Evolutionary conservation across 2,797 vertebrate species (phyloP).

Genomic region (Enteromius anoplus): DNA sequence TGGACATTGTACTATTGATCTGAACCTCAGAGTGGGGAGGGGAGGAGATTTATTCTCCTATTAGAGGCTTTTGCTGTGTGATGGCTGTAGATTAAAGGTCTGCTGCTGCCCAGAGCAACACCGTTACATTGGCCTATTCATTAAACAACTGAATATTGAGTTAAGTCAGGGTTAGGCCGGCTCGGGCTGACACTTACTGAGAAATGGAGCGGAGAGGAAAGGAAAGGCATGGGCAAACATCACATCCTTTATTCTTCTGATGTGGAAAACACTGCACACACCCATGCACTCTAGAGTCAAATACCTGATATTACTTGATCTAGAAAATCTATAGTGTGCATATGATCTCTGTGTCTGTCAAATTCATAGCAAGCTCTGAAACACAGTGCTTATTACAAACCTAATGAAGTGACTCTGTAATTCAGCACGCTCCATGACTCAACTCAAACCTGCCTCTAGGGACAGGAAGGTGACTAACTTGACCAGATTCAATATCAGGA

Average conservation of each 20-base stretch:
- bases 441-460: background rate
- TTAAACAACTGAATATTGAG: conserved; percentile 63
- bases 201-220: conserved; percentile 13
- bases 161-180: conserved; percentile 40
- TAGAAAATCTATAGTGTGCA: conserved; percentile 15
- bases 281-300: conserved; percentile 9
- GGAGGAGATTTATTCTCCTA: conserved; percentile 75
- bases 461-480: background rate
- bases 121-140: conserved; percentile 71
- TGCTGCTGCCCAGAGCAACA: conserved; percentile 66
- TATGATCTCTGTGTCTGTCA: conserved; percentile 1
- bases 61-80: conserved; percentile 74
- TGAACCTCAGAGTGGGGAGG: conserved; percentile 60
- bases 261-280: conserved; percentile 19
- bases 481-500: background rate
- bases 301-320: background rate
- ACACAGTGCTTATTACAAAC: conserved; percentile 1
- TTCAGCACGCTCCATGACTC: background rate
- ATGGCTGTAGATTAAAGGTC: conserved; percentile 75
- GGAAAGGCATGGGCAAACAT: conserved; percentile 6
- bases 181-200: conserved; percentile 29
- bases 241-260: conserved; percentile 11
- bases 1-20: conserved; percentile 77
- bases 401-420: conserved; percentile 3
- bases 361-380: conserved; percentile 2